Base-by-base conservation (phyloP, 2,797 vertebrate species). In the Cuniculus paca region DNA sequence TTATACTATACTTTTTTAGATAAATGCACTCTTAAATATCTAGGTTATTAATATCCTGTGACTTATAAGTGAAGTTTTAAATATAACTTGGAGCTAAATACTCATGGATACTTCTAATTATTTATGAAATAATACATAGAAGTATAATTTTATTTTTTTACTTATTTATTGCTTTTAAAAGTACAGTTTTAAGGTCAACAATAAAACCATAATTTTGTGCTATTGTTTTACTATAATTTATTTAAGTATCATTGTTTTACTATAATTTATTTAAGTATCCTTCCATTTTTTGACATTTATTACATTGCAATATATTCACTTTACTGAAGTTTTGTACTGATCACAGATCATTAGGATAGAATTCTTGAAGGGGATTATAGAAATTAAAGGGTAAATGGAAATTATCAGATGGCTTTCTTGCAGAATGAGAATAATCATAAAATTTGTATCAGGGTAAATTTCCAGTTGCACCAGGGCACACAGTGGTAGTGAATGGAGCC, bases 11-110 rank as follows among this genome's bases (percentile, higher is more conserved):
- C 6, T 42, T 91, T 83, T 31, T 36, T 39, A 80, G 61, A 82
- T 45, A 81, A 50, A 54, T 10, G 8, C 31, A 58, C 50, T 60
- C 12, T 26, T 52, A 58, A 52, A 68, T 28, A 45, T 36, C 12
- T 6, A 83, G 2, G 28, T 14, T 58, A 17, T 75, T 65, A 50
- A 56, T 81, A 17, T 50, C 87, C 63, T 84, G 22, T 50, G 31
- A 82, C 72, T 58, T 79, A 54, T 88, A 95, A 70, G n/a, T 54
- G 22, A 85, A 89, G 31, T 48, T 42, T 45, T 60, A 58, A 75
- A 91, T 36, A 39, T 50, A 89, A 63, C 26, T 87, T 80, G n/a
- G 24, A 83, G 82, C 65, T 89, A 56, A 52, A 52, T 68, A 60
- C 36, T 91, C n/a, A 60, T 12, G 19, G 65, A n/a, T 42, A 63